Conservation (phyloP, 2,888 invertebrate species). For the Halictus ligatus region DNA sequence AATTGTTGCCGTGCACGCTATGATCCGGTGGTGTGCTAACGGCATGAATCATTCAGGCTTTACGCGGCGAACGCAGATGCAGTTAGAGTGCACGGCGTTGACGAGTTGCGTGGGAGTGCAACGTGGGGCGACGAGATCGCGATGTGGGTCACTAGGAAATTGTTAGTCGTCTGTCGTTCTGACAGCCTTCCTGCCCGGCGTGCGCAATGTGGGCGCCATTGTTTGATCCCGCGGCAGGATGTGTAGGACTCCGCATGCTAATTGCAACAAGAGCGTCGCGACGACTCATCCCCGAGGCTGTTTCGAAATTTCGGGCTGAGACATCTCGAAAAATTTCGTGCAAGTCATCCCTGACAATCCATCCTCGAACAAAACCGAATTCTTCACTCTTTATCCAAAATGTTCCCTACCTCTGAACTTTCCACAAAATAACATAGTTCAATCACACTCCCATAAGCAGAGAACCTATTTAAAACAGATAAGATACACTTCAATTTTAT, state of each 20-base stretch:
- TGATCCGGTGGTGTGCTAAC: neutral
- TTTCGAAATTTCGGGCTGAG: neutral
- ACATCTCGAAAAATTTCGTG: neutral
- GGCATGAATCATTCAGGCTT: neutral
- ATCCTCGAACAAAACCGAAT: no score
- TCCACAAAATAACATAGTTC: no score
- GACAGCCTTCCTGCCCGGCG: slow-evolving; percentile 67
- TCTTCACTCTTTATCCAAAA: no score
- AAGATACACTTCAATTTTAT: no score
- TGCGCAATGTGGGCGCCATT: slow-evolving; percentile 65
- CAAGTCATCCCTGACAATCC: neutral
- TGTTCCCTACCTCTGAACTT: no score
- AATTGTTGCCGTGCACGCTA: neutral
- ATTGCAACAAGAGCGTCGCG: slow-evolving; percentile 29
- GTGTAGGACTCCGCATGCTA: slow-evolving; percentile 41
- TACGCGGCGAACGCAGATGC: slow-evolving; percentile 29
- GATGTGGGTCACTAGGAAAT: slow-evolving; percentile 82
- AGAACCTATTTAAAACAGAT: no score
- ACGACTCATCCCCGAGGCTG: neutral
- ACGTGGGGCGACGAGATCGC: slow-evolving; percentile 65
- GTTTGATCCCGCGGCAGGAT: slow-evolving; percentile 57
- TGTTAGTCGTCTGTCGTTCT: slow-evolving; percentile 76
- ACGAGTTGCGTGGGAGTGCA: slow-evolving; percentile 63
- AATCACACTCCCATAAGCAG: no score
- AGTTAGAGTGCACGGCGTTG: slow-evolving; percentile 31